These are phyloP conservation scores for Mola mola DNA, from an alignment of 2,113 vertebrate genomes.

Conservation along the genomic window DNA sequence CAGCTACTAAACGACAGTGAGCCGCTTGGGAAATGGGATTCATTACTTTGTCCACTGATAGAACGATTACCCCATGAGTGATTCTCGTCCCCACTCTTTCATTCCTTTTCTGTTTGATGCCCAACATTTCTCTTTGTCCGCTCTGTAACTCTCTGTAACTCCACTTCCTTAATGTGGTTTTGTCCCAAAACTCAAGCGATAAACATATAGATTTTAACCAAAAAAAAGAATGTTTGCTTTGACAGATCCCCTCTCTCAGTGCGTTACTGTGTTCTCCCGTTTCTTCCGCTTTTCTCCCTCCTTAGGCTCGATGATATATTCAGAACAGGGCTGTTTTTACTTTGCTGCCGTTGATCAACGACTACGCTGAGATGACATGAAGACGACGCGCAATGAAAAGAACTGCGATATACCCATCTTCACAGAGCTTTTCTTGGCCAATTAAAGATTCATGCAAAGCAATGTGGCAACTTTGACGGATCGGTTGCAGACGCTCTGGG, in stretches of 20 bases:
- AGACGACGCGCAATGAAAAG: slow-evolving; percentile 35
- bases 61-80: slow-evolving; percentile 65
- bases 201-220: slow-evolving; percentile 35
- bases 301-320: slow-evolving; percentile 12
- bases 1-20: slow-evolving; percentile 53
- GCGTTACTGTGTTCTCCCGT: slow-evolving; percentile 2
- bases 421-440: slow-evolving; percentile 47
- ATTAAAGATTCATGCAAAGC: slow-evolving; percentile 71
- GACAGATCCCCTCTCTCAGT: neutral
- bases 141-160: slow-evolving; percentile 29
- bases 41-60: slow-evolving; percentile 68
- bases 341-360: slow-evolving; percentile 51
- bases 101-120: slow-evolving; percentile 50
- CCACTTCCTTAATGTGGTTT: slow-evolving; percentile 35
- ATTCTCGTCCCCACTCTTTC: slow-evolving; percentile 42
- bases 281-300: slow-evolving; percentile 13
- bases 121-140: slow-evolving; percentile 42
- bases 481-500: slow-evolving; percentile 54
- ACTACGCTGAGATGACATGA: slow-evolving; percentile 33
- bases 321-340: slow-evolving; percentile 46
- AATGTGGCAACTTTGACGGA: slow-evolving; percentile 62
- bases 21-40: slow-evolving; percentile 67
- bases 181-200: slow-evolving; percentile 25
- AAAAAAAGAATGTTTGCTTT: slow-evolving; percentile 37
- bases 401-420: slow-evolving; percentile 21